phyloP scores from a whole-genome alignment of 2,113 vertebrate species.

The Cariama cristata region DNA sequence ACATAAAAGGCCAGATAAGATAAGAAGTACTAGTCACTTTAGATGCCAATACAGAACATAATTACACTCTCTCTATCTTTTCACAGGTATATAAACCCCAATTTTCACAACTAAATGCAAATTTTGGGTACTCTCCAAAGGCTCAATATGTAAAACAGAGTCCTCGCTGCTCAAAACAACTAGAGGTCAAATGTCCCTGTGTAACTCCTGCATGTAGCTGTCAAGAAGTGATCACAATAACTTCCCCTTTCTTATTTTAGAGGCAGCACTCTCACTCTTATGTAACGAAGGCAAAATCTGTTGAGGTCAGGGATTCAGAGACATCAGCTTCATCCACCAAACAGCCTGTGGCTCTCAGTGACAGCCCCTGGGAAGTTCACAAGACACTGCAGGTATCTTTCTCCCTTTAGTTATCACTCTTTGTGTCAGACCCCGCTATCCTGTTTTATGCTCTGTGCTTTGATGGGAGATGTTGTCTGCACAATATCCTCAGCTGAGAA shows the following conservation, averaged over 20 bases:
- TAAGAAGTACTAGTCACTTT: not conserved
- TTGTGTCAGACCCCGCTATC: not conserved
- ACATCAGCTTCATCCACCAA: not conserved
- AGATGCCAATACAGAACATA: not conserved
- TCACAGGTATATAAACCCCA: not conserved
- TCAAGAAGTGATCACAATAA: constrained; percentile 27
- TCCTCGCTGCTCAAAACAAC: not conserved
- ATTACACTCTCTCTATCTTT: not conserved
- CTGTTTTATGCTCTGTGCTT: not conserved
- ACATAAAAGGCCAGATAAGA: not conserved
- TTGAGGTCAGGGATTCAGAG: constrained; percentile 51
- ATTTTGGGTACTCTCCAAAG: not conserved
- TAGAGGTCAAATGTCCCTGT: not conserved
- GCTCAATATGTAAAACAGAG: not conserved
- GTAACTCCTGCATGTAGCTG: constrained; percentile 31
- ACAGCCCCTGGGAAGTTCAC: constrained; percentile 27
- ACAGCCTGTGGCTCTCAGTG: not conserved
- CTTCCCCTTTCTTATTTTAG: constrained; percentile 71
- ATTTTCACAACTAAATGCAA: not conserved
- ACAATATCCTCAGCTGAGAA: not conserved
- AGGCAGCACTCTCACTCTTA: constrained; percentile 52
- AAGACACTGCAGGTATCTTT: not conserved
- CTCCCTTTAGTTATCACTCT: not conserved
- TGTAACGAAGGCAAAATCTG: constrained; percentile 44
- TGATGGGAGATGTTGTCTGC: not conserved